phyloP scores from a whole-genome alignment of 2,888 invertebrate genomes.

The Polyploca ridens region DNA sequence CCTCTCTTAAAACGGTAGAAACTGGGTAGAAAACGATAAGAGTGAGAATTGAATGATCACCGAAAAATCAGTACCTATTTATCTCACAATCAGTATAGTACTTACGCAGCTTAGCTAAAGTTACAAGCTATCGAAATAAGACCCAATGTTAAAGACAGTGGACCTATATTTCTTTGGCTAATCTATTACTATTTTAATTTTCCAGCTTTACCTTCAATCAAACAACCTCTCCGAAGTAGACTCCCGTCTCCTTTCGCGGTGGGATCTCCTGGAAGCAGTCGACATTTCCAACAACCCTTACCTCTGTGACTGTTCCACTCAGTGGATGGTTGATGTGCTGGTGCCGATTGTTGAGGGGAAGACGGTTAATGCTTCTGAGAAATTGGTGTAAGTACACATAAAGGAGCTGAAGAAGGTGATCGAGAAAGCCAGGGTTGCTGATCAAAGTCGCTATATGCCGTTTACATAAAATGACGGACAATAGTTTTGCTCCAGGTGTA shows the following conservation, averaged over 20 bases:
- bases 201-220: conserved; percentile 88
- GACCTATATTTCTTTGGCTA: background rate
- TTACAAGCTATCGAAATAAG: too few relatives aligned
- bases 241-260: conserved; percentile 85
- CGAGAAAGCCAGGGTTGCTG: too few relatives aligned
- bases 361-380: conserved; percentile 64
- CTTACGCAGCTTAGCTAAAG: too few relatives aligned
- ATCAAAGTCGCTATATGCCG: too few relatives aligned
- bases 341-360: conserved; percentile 80
- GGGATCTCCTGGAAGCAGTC: conserved; percentile 87
- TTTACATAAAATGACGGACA: too few relatives aligned
- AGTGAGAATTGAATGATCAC: too few relatives aligned
- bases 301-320: conserved; percentile 91
- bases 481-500: too few relatives aligned
- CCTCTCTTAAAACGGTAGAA: too few relatives aligned
- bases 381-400: conserved; percentile 72
- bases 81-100: too few relatives aligned
- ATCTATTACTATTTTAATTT: conserved; percentile 21
- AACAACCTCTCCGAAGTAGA: conserved; percentile 89
- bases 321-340: conserved; percentile 89
- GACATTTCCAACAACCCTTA: conserved; percentile 90
- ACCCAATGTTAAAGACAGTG: conserved; percentile 3
- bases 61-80: too few relatives aligned
- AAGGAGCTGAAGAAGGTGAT: background rate
- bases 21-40: too few relatives aligned